Evolutionary conservation across 35 echinoderm and acorn worm species (phyloP), one percentile per base, ranked within the genome.

Genomic region (Patiria miniata): DNA sequence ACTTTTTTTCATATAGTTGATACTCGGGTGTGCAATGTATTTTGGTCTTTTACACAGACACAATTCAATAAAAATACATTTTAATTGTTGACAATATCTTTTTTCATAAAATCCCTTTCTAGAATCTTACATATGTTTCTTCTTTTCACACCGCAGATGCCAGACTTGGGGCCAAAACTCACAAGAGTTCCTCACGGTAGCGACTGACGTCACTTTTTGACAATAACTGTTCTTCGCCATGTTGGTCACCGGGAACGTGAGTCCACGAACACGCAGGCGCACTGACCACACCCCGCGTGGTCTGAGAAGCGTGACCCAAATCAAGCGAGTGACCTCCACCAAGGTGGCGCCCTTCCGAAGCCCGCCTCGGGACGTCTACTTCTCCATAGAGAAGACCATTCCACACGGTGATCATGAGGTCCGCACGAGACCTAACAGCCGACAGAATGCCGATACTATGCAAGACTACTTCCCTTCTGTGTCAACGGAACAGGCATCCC

Each of bases 211-310:
- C 42, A 12, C 4, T 47, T 4, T 6, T 12, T 47, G 42, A 47
- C 42, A 47, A 12, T 47, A 47, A 6, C 42, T 47, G 4, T 47
- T 12, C 4, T 6, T 47, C 4, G 61, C 7, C 23, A 90, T 90
- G 87, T 38, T 90, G 37, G 80, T 90, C 18, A 17, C 55, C 22
- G 87, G 87, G 7, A 32, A 57, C n/a, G 39, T 38, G 1, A 83
- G 87, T n/a, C 87, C 87, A 6, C 55, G 87, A 37, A 83, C 87
- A 26, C 26, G 33, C 19, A 68, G 79, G 14, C 79, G 87, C 29
- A 56, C 61, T 14, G 87, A 90, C 37, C 80, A 39, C 52, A 12
- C 21, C 17, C 38, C 54, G 10, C 23, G 65, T 34, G 65, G 21
- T 26, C 29, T 34, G 29, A 73, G 65, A 23, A 15, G 26, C 9